phyloP scores from a whole-genome alignment of 2,797 vertebrate species.

The Manis javanica region DNA sequence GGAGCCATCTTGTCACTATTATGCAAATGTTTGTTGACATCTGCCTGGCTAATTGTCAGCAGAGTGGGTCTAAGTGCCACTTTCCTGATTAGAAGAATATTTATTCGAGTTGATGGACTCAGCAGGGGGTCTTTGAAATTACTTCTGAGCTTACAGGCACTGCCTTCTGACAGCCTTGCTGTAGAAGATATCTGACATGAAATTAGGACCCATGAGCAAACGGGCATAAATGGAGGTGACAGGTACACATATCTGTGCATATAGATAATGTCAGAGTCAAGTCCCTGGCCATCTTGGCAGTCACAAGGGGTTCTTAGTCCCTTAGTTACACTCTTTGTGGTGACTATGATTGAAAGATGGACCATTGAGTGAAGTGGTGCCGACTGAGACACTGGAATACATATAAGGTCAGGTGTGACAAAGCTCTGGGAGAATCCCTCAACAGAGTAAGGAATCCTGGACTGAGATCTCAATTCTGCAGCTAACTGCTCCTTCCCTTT shows the following conservation, averaged over 20 bases:
- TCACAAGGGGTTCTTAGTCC: neutral
- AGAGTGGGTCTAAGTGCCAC: conserved; percentile 74
- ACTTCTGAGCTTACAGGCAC: conserved; percentile 44
- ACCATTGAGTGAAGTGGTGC: too few species aligned
- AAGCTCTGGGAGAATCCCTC: neutral
- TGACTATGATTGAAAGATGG: neutral
- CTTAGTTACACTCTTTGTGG: neutral
- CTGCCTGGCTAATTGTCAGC: conserved; percentile 78
- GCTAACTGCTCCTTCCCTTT: neutral
- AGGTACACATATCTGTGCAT: neutral
- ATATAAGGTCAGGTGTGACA: neutral
- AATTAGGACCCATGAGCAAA: neutral
- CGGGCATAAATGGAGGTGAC: conserved; percentile 42
- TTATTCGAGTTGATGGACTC: conserved; percentile 76
- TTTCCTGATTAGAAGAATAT: conserved; percentile 77
- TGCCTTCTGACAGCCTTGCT: conserved; percentile 25
- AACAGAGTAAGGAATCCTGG: neutral
- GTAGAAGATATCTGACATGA: neutral
- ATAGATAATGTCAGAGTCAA: conserved; percentile 14
- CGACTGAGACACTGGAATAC: neutral
- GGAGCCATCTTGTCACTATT: conserved; percentile 62
- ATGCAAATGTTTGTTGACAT: conserved; percentile 79
- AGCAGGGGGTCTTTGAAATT: conserved; percentile 47
- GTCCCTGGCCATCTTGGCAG: neutral
- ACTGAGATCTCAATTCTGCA: neutral